Base-by-base conservation (phyloP, 2,888 invertebrate genomes). In the Alcis repandata region DNA sequence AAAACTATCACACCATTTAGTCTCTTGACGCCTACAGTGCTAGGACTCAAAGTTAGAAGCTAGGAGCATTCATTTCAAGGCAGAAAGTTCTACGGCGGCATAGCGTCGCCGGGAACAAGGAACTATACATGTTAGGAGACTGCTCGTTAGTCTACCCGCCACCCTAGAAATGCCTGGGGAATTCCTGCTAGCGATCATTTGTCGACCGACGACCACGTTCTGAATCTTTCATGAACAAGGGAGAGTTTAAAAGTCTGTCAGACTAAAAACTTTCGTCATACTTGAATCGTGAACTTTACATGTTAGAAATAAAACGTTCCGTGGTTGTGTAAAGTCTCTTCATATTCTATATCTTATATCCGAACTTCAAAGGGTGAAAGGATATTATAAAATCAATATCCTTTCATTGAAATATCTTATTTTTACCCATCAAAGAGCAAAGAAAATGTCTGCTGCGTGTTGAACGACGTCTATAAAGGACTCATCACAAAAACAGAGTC, bases 141-240 rank as follows among this genome's bases (percentile, higher is more conserved):
- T 71, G 73, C 81, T 87, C 83, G 84, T 86, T 87, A 76, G 74
- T 69, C 79, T 74, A 67, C 76, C 75, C 85, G 59, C 41, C 59
- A n/a, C 52, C 60, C 40, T 20, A 46, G 45, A 40, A 61, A 22
- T 19, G 65, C 76, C 84, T 49, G 51, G 85, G 81, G 87, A 83
- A 77, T 78, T 73, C 74, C 74, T 75, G 72, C 71, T 75, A 79
- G 58, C 77, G 13, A 33, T 79, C 79, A 85, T 87, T 85, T 84
- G 82, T 85, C 80, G 80, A 73, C 70, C 78, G 74, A 78, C 78
- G 75, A 76, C 76, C 76, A 76, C 74, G 74, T 75, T 27, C 75
- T 80, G 76, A 82, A 82, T 82, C 82, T 82, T 82, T 80, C 77
- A 82, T 77, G 75, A 73, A 75, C 78, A 73, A 75, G 76, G 77